Evolutionary conservation across 2,888 invertebrate species (phyloP).

Genomic region (Taenaris catops): DNA sequence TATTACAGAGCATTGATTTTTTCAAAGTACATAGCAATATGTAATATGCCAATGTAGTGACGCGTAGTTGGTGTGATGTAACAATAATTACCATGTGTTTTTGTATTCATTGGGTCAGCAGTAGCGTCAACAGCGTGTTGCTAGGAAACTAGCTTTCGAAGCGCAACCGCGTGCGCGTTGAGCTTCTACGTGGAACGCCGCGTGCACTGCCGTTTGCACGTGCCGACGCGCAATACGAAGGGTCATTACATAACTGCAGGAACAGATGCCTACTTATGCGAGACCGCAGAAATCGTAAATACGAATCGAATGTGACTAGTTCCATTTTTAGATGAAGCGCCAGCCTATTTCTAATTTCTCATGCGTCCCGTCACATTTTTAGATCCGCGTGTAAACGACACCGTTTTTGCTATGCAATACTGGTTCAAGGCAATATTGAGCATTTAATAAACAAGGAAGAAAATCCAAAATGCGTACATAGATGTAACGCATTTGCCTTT

Average conservation of each 20-base stretch:
- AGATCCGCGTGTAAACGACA: conserved; percentile 74
- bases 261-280: conserved; percentile 36
- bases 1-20: conserved; percentile 26
- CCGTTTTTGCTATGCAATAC: too few species aligned
- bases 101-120: conserved; percentile 71
- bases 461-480: conserved; percentile 57
- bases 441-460: conserved; percentile 32
- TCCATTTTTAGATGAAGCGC: conserved; percentile 76
- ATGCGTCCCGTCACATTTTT: conserved; percentile 71
- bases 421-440: too few species aligned
- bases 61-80: conserved; percentile 63
- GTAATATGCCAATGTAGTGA: conserved; percentile 31
- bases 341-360: conserved; percentile 55
- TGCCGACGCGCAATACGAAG: conserved; percentile 48
- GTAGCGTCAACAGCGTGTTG: conserved; percentile 75
- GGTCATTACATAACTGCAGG: conserved; percentile 67
- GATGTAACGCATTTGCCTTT: conserved; percentile 40
- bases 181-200: conserved; percentile 66
- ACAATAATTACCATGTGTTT: conserved; percentile 67
- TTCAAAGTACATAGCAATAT: conserved; percentile 25
- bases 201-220: conserved; percentile 61
- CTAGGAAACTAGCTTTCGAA: conserved; percentile 69
- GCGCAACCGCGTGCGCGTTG: conserved; percentile 40
- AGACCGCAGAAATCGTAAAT: conserved; percentile 45
- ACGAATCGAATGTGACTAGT: conserved; percentile 51